These are phyloP conservation scores for Bettongia penicillata DNA, from an alignment of 2,113 vertebrate species.

Conservation along the genomic window DNA sequence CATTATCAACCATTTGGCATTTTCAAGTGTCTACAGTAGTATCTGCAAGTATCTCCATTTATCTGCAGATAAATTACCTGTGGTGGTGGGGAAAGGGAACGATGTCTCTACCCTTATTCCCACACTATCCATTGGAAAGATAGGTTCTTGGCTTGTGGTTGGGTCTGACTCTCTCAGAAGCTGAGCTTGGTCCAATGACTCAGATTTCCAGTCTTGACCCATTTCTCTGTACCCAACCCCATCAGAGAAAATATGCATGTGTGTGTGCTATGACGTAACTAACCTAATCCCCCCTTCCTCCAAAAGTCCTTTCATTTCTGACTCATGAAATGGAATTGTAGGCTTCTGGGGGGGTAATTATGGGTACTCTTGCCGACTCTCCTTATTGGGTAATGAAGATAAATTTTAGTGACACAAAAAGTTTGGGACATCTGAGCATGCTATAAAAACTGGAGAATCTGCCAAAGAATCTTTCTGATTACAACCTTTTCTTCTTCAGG, in stretches of 20 bases:
- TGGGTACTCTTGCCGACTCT: constrained; percentile 29
- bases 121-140: not conserved
- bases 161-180: constrained; percentile 18
- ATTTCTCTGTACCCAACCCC: not conserved
- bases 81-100: not conserved
- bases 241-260: not conserved
- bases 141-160: not conserved
- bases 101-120: constrained; percentile 27
- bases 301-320: constrained; percentile 6
- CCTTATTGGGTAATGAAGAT: constrained; percentile 39
- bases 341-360: not conserved
- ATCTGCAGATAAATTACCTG: not conserved
- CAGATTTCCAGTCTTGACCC: constrained; percentile 38
- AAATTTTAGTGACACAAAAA: constrained; percentile 39
- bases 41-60: too few species aligned
- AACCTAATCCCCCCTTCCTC: not conserved
- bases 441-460: constrained; percentile 45
- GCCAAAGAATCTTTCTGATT: constrained; percentile 34
- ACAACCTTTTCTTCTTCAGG: constrained; percentile 52
- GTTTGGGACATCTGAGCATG: constrained; percentile 54
- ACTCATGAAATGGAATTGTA: constrained; percentile 5
- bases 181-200: not conserved
- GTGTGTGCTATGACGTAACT: not conserved
- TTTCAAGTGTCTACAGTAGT: not conserved
- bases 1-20: not conserved